Evolutionary conservation across 2,888 invertebrate genomes (phyloP).

Genomic region (Diaperis boleti): DNA sequence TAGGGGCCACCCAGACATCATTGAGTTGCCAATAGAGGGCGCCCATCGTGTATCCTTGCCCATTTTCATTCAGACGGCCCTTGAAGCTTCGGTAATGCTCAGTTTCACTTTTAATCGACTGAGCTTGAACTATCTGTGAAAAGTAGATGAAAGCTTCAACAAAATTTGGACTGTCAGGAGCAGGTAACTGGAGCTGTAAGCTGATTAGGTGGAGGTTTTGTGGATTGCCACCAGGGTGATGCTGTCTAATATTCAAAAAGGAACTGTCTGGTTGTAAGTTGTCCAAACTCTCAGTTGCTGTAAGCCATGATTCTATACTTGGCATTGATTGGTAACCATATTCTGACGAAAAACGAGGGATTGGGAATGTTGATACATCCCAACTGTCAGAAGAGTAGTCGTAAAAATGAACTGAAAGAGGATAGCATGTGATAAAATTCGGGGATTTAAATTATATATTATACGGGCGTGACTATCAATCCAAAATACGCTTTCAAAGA

Average conservation of each 20-base stretch:
- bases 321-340: constrained; percentile 96
- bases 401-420: constrained; percentile 89
- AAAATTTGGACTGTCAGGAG: constrained; percentile 58
- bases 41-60: constrained; percentile 89
- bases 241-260: constrained; percentile 85
- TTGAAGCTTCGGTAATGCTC: constrained; percentile 75
- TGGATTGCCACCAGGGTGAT: constrained; percentile 81
- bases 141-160: constrained; percentile 79
- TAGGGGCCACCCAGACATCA: constrained; percentile 97
- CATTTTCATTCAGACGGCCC: constrained; percentile 65
- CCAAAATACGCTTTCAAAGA: too few species aligned
- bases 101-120: constrained; percentile 86
- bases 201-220: constrained; percentile 74
- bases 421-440: too few species aligned
- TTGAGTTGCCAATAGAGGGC: constrained; percentile 98
- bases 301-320: constrained; percentile 75
- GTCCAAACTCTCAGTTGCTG: constrained; percentile 68
- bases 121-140: constrained; percentile 91
- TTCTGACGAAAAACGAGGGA: constrained; percentile 92
- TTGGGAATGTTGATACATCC: constrained; percentile 81
- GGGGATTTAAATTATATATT: too few species aligned
- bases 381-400: constrained; percentile 86
- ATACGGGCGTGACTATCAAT: too few species aligned
- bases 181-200: constrained; percentile 72
- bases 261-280: constrained; percentile 71